Conservation (phyloP, 1,140 invertebrate genomes). For the Dolichoris vasculosae region DNA sequence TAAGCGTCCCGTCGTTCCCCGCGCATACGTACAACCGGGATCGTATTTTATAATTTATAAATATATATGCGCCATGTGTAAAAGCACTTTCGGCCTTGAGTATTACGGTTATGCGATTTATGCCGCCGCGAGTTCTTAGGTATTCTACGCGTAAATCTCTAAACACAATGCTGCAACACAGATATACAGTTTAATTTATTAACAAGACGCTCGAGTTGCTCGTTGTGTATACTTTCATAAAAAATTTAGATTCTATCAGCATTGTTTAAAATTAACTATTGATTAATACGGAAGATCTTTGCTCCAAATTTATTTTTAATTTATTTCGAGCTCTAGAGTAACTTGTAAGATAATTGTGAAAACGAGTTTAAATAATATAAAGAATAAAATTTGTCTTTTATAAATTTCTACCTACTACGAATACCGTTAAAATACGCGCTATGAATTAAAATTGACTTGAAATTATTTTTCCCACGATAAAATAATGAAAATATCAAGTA, state of each 20-base stretch:
- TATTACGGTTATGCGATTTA: slow-evolving; percentile 10
- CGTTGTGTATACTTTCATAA: background rate
- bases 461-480: too few relatives aligned
- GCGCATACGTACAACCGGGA: background rate
- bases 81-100: slow-evolving; percentile 11
- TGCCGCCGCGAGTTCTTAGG: background rate
- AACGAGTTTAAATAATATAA: too few relatives aligned
- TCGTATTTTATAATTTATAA: slow-evolving; percentile 4
- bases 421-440: too few relatives aligned
- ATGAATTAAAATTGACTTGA: too few relatives aligned
- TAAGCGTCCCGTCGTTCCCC: background rate
- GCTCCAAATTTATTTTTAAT: background rate
- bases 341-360: too few relatives aligned
- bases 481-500: too few relatives aligned
- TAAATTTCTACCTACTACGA: too few relatives aligned
- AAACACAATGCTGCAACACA: background rate
- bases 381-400: too few relatives aligned
- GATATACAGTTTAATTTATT: background rate
- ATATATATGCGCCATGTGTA: slow-evolving; percentile 6
- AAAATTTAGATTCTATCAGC: background rate
- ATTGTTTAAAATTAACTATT: background rate
- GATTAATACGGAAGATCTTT: background rate
- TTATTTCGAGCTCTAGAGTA: background rate
- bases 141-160: slow-evolving; percentile 8
- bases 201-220: background rate